Evolutionary conservation across 2,888 invertebrate species (phyloP), one percentile per base, ranked within the genome.

Genomic region (Pristionchus arcanus): DNA sequence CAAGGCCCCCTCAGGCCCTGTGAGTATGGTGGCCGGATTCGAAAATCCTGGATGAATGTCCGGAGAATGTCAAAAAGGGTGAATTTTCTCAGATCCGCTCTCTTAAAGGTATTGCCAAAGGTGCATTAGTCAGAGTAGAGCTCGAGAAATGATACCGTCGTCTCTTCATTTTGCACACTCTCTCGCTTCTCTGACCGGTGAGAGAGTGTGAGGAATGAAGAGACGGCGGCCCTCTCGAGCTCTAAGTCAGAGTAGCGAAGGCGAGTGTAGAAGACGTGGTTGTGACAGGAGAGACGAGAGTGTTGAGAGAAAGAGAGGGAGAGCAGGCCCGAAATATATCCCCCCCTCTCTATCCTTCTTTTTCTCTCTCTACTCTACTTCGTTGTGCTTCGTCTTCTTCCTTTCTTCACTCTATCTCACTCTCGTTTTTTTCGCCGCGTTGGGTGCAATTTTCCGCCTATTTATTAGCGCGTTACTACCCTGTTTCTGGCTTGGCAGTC

Each of bases 241-340:
- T n/a, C n/a, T n/a, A n/a, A n/a, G 59, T 59, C 21, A 25, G 25
- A 59, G 19, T 25, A 59, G 59, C 2, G 25, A 25, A 59, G 21
- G 59, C 59, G 59, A 59, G 59, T 59, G 19, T 19, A 59, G 59
- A 59, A 59, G 59, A 59, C 25, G 59, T 19, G 21, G 59, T 59
- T 59, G 59, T 59, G 59, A 59, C 59, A 19, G 19, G 59, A 59
- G 59, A 13, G 2, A 19, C 0, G 13, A 59, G 19, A 21, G 55
- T 9, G 55, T 4, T 53, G 90, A 68, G 83, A 85, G 71, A 85
- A 59, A 71, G 90, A 83, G 86, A 89, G 89, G 74, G 81, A 28
- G 71, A 87, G 37, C 37, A 66, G 87, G 68, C 37, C 66, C 53
- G 87, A 87, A 53, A 53, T 71, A 74, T 71, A 68, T 68, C 87